Evolutionary conservation across 2,797 vertebrate species (phyloP).

Genomic region (Chelon auratus): DNA sequence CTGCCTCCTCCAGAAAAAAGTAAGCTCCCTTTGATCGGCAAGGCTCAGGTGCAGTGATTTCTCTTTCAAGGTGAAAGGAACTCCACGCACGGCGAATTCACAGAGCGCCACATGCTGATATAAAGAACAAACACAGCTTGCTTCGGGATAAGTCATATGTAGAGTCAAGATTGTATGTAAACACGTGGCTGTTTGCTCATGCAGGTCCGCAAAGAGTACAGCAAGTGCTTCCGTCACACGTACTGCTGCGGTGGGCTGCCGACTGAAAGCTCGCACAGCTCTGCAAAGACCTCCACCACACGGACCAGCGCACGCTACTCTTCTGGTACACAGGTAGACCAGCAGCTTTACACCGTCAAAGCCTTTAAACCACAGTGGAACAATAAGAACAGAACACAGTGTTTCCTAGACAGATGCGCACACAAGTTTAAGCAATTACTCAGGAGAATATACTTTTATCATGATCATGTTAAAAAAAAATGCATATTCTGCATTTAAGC

Average conservation of each 20-base stretch:
- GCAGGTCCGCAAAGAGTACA: conserved; percentile 97
- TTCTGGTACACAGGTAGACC: conserved; percentile 96
- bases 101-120: conserved; percentile 45
- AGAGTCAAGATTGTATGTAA: conserved; percentile 67
- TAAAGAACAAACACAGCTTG: conserved; percentile 53
- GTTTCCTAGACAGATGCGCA: not conserved
- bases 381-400: not conserved
- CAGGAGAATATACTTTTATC: conserved; percentile 24
- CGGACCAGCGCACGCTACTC: conserved; percentile 98
- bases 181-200: conserved; percentile 56
- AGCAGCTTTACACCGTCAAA: conserved; percentile 36
- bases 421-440: conserved; percentile 7
- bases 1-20: conserved; percentile 98
- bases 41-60: not conserved
- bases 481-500: conserved; percentile 37
- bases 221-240: conserved; percentile 97
- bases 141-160: conserved; percentile 60
- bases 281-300: conserved; percentile 94
- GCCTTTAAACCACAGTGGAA: not conserved
- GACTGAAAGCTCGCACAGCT: conserved; percentile 95
- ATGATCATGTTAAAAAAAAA: conserved; percentile 17
- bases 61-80: conserved; percentile 44
- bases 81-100: conserved; percentile 11
- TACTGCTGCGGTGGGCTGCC: conserved; percentile 95
- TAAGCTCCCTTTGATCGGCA: conserved; percentile 74